Evolutionary conservation across 2,888 invertebrate species (phyloP).

Genomic region (Cataglyphis altisquamis): DNA sequence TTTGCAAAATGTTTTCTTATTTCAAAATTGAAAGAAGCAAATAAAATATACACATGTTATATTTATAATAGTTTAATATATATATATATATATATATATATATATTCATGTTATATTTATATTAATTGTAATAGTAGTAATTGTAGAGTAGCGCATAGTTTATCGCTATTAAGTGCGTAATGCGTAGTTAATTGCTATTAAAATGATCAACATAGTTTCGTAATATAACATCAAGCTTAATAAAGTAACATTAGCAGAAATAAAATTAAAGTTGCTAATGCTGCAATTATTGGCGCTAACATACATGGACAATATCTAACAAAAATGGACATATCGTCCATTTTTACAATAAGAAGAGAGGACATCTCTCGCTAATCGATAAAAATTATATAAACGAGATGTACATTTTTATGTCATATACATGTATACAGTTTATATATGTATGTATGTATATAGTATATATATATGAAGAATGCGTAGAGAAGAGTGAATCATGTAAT

Average conservation of each 20-base stretch:
- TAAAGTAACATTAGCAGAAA: background rate
- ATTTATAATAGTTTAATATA: background rate
- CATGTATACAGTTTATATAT: background rate
- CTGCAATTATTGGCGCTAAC: background rate
- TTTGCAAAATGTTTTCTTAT: background rate
- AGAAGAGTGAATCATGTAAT: background rate
- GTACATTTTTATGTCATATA: background rate
- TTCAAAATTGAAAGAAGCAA: slow-evolving; percentile 2
- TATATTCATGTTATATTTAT: background rate
- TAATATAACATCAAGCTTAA: background rate
- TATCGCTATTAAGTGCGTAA: background rate
- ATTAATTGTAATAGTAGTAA: background rate
- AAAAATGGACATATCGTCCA: too few species aligned
- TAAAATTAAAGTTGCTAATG: background rate
- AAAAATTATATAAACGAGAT: slow-evolving; percentile 1
- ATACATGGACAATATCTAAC: too few species aligned
- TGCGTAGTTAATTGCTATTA: background rate
- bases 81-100: too few species aligned
- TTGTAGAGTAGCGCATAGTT: background rate
- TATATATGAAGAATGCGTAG: background rate
- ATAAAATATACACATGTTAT: background rate
- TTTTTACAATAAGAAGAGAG: background rate
- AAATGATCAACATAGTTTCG: background rate
- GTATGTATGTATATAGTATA: too few species aligned
- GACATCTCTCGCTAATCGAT: background rate